Conservation (phyloP, 2,113 vertebrate species). For the Xenopus borealis region DNA sequence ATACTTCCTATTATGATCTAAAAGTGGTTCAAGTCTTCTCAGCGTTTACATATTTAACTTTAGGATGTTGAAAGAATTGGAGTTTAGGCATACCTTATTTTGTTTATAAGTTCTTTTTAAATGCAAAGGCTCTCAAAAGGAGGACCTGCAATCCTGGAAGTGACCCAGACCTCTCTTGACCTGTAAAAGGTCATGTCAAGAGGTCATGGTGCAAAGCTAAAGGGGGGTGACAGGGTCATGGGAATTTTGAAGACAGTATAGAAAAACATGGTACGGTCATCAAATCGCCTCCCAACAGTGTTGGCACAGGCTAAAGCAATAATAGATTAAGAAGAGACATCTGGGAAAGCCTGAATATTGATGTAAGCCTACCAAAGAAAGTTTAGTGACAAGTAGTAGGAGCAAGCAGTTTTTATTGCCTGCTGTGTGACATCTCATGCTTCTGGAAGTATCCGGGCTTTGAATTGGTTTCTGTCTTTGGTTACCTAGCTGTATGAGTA, state of each 20-base stretch:
- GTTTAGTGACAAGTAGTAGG: too few species aligned
- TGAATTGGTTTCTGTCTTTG: constrained; percentile 94
- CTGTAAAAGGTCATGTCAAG: neutral
- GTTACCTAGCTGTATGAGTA: constrained; percentile 99
- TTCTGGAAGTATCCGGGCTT: constrained; percentile 9
- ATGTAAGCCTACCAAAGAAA: fast-evolving
- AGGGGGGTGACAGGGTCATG: neutral
- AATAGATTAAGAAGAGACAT: neutral
- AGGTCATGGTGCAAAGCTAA: neutral
- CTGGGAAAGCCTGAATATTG: neutral
- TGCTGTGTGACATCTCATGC: neutral
- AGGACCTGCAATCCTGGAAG: neutral
- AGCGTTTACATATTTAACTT: too few species aligned
- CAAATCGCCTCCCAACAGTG: neutral
- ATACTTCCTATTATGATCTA: too few species aligned
- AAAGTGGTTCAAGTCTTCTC: too few species aligned
- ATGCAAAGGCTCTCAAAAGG: neutral
- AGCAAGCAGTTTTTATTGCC: fast-evolving
- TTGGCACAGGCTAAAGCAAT: neutral
- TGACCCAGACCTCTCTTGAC: neutral
- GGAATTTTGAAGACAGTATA: neutral
- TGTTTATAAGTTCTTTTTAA: neutral
- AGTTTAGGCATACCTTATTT: neutral
- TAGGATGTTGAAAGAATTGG: neutral
- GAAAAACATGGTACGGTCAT: neutral